Percentiles rank a stretch among this genome's conserved stretches.
These are phyloP conservation scores for Drosophila tropicalis DNA, from an alignment of 1,140 invertebrate genomes.

Conservation along the genomic window DNA sequence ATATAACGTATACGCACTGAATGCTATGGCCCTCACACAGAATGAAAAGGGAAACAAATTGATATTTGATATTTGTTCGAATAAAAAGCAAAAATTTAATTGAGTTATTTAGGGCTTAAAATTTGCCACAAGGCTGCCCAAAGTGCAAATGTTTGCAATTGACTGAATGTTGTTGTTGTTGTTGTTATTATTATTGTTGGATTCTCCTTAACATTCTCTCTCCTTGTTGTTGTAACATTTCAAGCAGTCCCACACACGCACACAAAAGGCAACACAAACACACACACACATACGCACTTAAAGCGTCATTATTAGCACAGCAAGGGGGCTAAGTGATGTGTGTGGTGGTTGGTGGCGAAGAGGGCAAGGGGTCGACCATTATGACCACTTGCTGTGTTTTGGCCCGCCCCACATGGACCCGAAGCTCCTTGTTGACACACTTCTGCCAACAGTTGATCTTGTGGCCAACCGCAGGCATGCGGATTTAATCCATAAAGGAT, in stretches of 20 bases:
- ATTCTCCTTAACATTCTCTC: constrained; percentile 19
- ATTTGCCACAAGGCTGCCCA: constrained; percentile 44
- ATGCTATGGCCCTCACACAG: not conserved
- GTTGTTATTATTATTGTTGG: constrained; percentile 1
- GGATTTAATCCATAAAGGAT: constrained; percentile 82
- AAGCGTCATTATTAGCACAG: constrained; percentile 79
- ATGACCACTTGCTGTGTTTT: constrained; percentile 71
- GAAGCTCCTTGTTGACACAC: constrained; percentile 72
- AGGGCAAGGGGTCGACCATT: constrained; percentile 45
- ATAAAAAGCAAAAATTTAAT: constrained; percentile 65
- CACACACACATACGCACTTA: constrained; percentile 50
- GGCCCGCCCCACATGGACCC: constrained; percentile 22
- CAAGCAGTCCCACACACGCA: constrained; percentile 16
- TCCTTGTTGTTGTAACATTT: constrained; percentile 62
- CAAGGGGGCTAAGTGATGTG: constrained; percentile 27
- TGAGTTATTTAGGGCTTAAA: constrained; percentile 33
- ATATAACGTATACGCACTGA: not conserved
- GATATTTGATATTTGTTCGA: constrained; percentile 54
- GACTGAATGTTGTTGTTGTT: constrained; percentile 9
- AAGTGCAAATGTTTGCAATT: constrained; percentile 47
- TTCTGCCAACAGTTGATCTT: constrained; percentile 82
- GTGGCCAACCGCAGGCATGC: constrained; percentile 79
- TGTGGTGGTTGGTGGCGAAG: constrained; percentile 16
- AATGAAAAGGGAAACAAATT: constrained; percentile 57
- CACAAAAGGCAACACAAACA: constrained; percentile 28